A percentile compares a stretch with the other conserved stretches of the same genome.
These are phyloP conservation scores for Pseudococcus viburni DNA, from an alignment of 2,888 invertebrate genomes.

Conservation along the genomic window DNA sequence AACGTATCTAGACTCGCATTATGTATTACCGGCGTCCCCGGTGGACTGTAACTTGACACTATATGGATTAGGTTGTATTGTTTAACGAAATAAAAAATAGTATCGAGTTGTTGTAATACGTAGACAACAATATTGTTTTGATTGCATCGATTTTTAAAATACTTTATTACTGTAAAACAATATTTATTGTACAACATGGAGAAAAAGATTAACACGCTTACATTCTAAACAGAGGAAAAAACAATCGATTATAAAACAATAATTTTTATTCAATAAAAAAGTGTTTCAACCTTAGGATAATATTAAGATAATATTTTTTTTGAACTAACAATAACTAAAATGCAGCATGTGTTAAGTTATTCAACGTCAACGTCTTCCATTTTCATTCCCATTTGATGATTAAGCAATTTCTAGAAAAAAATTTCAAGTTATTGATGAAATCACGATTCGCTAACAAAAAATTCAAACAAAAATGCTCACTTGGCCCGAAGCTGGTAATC, in stretches of 20 bases:
- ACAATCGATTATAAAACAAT: conserved; percentile 57
- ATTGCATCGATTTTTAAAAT: not conserved
- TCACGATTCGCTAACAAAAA: not conserved
- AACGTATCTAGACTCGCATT: not conserved
- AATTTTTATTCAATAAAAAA: conserved; percentile 60
- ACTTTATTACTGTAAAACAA: conserved; percentile 22
- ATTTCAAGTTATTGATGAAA: not conserved
- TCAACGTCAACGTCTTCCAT: conserved; percentile 59
- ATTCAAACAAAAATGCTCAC: conserved; percentile 19
- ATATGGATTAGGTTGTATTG: not conserved
- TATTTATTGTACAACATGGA: conserved; percentile 54
- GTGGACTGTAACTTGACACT: not conserved
- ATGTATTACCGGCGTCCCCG: not conserved
- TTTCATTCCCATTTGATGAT: conserved; percentile 63
- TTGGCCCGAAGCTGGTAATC: conserved; percentile 76
- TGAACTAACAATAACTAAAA: conserved; percentile 53
- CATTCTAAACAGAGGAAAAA: conserved; percentile 62
- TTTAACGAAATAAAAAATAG: not conserved
- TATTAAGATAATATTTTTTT: conserved; percentile 49
- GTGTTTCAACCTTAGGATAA: conserved; percentile 51
- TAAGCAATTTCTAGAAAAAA: conserved; percentile 59
- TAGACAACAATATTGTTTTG: not conserved
- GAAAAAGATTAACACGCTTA: conserved; percentile 61
- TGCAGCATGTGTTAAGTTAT: conserved; percentile 36
- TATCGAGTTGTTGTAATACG: not conserved